A percentile compares a stretch with the other conserved stretches of the same genome.
phyloP scores from a whole-genome alignment of 1,140 invertebrate genomes.

The Hydropsyche tenuis region DNA sequence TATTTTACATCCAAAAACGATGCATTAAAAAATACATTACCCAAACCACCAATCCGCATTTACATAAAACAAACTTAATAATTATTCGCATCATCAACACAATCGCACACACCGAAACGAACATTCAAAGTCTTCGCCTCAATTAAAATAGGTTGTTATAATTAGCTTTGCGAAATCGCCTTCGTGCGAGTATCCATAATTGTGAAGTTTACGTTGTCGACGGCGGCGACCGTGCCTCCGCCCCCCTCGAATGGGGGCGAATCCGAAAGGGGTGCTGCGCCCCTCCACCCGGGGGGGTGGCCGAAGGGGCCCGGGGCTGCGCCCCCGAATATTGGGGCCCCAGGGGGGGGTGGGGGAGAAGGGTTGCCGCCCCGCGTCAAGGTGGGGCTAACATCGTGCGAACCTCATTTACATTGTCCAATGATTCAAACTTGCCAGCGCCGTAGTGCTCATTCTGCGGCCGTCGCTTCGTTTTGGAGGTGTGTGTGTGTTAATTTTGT shows the following conservation, averaged over 20 bases:
- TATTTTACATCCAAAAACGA: too few relatives aligned
- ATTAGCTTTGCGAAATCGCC: constrained; percentile 50
- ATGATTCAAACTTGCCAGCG: constrained; percentile 50
- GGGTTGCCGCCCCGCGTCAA: not conserved
- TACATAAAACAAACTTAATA: too few relatives aligned
- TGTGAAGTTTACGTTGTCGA: constrained; percentile 48
- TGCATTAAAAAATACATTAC: too few relatives aligned
- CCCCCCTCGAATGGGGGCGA: not conserved
- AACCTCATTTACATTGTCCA: constrained; percentile 51
- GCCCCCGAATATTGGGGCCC: not conserved
- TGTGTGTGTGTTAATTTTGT: not conserved
- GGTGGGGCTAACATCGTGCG: constrained; percentile 46
- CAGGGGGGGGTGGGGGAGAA: not conserved
- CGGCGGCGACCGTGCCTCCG: constrained; percentile 32
- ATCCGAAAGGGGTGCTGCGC: not conserved
- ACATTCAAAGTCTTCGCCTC: constrained; percentile 39
- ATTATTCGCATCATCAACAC: not conserved
- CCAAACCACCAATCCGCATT: too few relatives aligned
- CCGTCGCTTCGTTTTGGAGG: not conserved
- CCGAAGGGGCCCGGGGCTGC: constrained; percentile 27
- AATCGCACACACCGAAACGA: not conserved
- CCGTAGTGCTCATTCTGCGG: constrained; percentile 34
- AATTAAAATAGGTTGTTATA: constrained; percentile 45
- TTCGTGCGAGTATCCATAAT: constrained; percentile 50
- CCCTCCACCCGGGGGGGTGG: too few relatives aligned